Conservation (phyloP, 2,113 vertebrate species). For the Halcyon senegalensis region DNA sequence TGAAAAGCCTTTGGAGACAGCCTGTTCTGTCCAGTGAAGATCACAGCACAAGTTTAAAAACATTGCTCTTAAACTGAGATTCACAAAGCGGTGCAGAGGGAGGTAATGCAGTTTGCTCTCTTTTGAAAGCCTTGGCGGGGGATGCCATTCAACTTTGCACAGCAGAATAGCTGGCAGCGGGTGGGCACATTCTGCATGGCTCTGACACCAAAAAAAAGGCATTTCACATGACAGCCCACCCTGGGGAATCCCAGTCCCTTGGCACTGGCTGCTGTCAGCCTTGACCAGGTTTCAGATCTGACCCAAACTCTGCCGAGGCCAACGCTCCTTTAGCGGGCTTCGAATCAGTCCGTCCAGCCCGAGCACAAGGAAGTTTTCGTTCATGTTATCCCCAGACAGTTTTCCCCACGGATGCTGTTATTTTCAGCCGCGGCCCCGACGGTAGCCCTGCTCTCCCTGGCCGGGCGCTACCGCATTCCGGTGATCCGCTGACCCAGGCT, state of each 20-base stretch:
- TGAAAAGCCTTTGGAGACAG: background rate
- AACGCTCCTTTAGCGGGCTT: accelerated
- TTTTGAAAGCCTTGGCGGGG: background rate
- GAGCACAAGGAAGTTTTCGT: no score
- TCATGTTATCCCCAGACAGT: accelerated
- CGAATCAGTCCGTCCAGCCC: background rate
- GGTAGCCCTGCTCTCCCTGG: accelerated
- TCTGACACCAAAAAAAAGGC: background rate
- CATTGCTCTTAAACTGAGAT: background rate
- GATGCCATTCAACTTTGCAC: accelerated
- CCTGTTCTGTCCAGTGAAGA: background rate
- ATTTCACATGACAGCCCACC: accelerated
- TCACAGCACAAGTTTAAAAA: background rate
- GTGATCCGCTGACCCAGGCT: background rate
- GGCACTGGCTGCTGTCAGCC: background rate
- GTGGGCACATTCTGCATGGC: background rate
- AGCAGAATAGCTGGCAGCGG: background rate
- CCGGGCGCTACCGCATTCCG: background rate
- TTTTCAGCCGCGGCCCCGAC: background rate
- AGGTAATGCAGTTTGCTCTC: background rate
- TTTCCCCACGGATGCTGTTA: background rate
- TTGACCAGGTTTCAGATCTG: background rate
- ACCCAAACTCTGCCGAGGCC: background rate
- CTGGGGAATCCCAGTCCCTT: background rate
- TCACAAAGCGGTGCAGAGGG: background rate